Conservation (phyloP, 2,797 vertebrate species). For the Molossus alvarezi region DNA sequence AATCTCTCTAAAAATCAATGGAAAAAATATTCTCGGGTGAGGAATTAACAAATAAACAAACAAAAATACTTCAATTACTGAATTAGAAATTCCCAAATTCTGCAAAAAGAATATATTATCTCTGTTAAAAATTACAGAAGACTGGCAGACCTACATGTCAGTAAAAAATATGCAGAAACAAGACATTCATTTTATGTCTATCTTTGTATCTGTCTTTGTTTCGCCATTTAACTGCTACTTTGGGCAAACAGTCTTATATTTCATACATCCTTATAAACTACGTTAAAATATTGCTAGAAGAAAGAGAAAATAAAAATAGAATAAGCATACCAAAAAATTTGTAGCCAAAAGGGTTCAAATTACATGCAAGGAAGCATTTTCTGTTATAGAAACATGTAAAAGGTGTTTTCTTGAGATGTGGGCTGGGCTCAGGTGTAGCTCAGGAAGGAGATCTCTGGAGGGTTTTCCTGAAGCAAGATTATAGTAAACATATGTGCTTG, state of each 20-base stretch:
- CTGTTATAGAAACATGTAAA: background rate
- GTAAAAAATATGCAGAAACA: background rate
- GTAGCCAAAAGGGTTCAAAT: background rate
- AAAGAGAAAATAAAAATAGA: slow-evolving; percentile 51
- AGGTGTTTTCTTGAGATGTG: background rate
- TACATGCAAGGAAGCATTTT: background rate
- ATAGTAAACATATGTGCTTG: background rate
- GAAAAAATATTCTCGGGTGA: too few relatives aligned
- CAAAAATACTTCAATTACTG: slow-evolving; percentile 31
- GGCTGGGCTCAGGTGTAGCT: background rate
- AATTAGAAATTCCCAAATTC: slow-evolving; percentile 23
- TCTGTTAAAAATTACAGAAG: slow-evolving; percentile 38
- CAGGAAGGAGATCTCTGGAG: background rate
- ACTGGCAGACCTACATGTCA: background rate
- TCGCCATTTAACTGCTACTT: slow-evolving; percentile 22
- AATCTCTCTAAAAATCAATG: too few relatives aligned
- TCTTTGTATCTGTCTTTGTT: background rate
- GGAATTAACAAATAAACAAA: too few relatives aligned
- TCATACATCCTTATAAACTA: background rate
- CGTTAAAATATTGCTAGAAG: slow-evolving; percentile 57
- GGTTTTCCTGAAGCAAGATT: background rate
- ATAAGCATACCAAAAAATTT: slow-evolving; percentile 29
- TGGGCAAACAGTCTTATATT: slow-evolving; percentile 36
- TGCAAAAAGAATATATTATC: background rate
- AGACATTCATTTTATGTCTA: background rate